These are phyloP conservation scores for Ephialtes manifestator DNA, from an alignment of 2,888 invertebrate genomes.

Conservation along the genomic window DNA sequence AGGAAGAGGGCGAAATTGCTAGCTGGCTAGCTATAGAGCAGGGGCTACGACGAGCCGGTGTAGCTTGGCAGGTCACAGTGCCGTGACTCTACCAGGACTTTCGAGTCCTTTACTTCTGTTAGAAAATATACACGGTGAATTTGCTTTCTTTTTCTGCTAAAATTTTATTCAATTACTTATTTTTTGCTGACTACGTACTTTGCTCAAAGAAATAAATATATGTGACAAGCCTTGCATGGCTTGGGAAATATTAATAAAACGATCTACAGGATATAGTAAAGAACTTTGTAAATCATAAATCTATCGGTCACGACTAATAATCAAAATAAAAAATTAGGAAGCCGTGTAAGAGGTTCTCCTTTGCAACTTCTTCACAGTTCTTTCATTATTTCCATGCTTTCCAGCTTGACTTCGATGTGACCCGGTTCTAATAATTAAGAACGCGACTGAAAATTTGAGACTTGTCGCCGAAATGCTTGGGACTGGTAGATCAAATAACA, in stretches of 20 bases:
- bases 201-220: conserved; percentile 1
- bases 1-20: conserved; percentile 45
- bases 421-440: neutral
- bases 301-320: no score
- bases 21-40: conserved; percentile 26
- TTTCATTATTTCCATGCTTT: no score
- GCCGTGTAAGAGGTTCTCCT: no score
- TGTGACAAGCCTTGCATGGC: neutral
- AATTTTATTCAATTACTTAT: conserved; percentile 49
- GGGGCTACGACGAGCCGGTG: conserved; percentile 32
- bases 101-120: conserved; percentile 71
- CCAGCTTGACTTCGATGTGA: no score
- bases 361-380: no score
- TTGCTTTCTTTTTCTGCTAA: neutral
- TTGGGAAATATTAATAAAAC: neutral
- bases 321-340: no score
- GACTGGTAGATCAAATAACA: conserved; percentile 39
- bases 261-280: neutral
- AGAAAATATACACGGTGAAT: neutral
- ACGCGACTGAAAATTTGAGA: neutral
- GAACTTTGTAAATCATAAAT: no score
- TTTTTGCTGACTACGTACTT: conserved; percentile 33
- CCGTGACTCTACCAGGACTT: conserved; percentile 74
- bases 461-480: conserved; percentile 2
- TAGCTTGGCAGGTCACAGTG: conserved; percentile 45